phyloP scores from a whole-genome alignment of 2,113 vertebrate species.

The Pygoscelis antarcticus region DNA sequence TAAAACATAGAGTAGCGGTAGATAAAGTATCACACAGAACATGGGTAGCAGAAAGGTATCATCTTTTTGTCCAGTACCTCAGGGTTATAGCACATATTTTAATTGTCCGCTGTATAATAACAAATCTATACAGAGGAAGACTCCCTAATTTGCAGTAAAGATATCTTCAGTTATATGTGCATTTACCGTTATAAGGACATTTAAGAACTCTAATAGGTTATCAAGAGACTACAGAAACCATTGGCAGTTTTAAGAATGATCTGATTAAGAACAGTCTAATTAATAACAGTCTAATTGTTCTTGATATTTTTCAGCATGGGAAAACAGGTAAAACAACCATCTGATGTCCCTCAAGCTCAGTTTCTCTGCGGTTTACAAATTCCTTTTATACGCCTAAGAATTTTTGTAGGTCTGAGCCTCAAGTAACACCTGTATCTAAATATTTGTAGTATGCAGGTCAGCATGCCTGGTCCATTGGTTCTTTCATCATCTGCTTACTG shows the following conservation, averaged over 20 bases:
- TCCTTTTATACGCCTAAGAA: background rate
- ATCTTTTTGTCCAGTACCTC: background rate
- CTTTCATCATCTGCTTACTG: background rate
- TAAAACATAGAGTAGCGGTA: background rate
- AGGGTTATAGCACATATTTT: background rate
- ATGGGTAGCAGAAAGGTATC: no score
- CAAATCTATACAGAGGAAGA: background rate
- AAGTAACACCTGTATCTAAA: background rate
- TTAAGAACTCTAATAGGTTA: background rate
- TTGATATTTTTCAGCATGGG: background rate
- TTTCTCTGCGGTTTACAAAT: background rate
- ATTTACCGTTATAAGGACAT: background rate
- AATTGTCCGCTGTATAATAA: background rate
- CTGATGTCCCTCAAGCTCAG: background rate
- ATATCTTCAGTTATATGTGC: fast-evolving
- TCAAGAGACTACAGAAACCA: background rate
- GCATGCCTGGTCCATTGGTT: background rate
- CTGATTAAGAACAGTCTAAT: background rate
- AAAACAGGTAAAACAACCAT: background rate
- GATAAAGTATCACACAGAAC: background rate
- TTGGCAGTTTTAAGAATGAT: background rate
- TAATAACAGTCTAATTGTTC: background rate
- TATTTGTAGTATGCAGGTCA: background rate
- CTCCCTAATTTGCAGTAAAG: background rate
- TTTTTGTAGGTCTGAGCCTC: background rate